Conservation (phyloP, 2,113 vertebrate species). For the Podocnemis expansa region DNA sequence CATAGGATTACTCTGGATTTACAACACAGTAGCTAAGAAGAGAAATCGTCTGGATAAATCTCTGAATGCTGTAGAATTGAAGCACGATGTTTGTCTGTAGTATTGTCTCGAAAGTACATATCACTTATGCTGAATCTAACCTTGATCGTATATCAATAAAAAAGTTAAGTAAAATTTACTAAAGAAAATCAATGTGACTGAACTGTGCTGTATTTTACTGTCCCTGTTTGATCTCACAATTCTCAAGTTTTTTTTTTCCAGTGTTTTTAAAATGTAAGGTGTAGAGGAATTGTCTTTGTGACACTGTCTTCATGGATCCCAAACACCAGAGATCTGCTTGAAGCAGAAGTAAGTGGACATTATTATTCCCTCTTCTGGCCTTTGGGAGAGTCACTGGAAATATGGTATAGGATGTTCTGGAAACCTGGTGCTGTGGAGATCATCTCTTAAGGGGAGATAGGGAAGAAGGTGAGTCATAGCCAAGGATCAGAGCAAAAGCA, state of each 20-base stretch:
- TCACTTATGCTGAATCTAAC: slow-evolving; percentile 30
- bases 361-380: not conserved
- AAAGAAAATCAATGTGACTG: not conserved
- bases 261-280: not conserved
- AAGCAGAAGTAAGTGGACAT: not conserved
- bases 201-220: slow-evolving; percentile 6
- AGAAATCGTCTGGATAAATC: not conserved
- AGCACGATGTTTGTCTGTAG: slow-evolving; percentile 21
- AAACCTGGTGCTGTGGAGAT: not conserved
- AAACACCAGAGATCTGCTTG: not conserved
- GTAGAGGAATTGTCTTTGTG: not conserved
- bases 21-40: not conserved
- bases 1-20: not conserved
- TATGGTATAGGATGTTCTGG: not conserved
- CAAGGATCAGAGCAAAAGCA: not conserved
- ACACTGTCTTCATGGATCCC: not conserved
- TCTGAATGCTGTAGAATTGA: slow-evolving; percentile 21
- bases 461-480: not conserved
- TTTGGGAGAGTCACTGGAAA: not conserved
- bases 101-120: not conserved
- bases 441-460: not conserved
- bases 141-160: slow-evolving; percentile 18
- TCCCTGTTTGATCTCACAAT: not conserved
- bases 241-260: not conserved
- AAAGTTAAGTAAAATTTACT: slow-evolving; percentile 14